phyloP scores from a whole-genome alignment of 2,888 invertebrate species.

The Netelia melanura region DNA sequence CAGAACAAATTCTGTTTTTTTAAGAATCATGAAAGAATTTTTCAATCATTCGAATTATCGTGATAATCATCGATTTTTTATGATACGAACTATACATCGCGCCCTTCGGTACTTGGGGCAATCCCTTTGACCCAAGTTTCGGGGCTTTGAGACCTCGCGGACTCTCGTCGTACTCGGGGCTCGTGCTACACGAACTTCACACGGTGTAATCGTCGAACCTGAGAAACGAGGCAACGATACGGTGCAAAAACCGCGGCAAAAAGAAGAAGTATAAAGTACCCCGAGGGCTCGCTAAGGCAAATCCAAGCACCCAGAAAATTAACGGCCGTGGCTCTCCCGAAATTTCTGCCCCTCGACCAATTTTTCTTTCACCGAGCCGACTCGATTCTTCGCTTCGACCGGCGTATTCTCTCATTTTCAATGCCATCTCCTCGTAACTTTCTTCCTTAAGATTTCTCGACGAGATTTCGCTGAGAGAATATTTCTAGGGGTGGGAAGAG shows the following conservation, averaged over 20 bases:
- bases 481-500: neutral
- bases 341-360: constrained; percentile 75
- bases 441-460: neutral
- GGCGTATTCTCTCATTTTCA: neutral
- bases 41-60: neutral
- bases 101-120: neutral
- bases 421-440: constrained; percentile 5
- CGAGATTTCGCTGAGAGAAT: constrained; percentile 2
- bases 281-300: constrained; percentile 73
- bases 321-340: constrained; percentile 68
- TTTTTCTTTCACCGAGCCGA: constrained; percentile 66
- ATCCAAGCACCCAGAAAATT: constrained; percentile 70
- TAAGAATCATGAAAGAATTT: no score
- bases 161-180: neutral
- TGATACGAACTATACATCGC: neutral
- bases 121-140: neutral
- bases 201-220: constrained; percentile 45
- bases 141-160: neutral
- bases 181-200: constrained; percentile 24
- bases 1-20: no score
- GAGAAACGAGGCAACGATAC: constrained; percentile 32
- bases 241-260: constrained; percentile 13
- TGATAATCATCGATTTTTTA: neutral
- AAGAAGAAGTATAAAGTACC: constrained; percentile 38
- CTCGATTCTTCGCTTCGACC: constrained; percentile 58